phyloP scores from a whole-genome alignment of 1,140 invertebrate species.

The Neuroterus valhalla region DNA sequence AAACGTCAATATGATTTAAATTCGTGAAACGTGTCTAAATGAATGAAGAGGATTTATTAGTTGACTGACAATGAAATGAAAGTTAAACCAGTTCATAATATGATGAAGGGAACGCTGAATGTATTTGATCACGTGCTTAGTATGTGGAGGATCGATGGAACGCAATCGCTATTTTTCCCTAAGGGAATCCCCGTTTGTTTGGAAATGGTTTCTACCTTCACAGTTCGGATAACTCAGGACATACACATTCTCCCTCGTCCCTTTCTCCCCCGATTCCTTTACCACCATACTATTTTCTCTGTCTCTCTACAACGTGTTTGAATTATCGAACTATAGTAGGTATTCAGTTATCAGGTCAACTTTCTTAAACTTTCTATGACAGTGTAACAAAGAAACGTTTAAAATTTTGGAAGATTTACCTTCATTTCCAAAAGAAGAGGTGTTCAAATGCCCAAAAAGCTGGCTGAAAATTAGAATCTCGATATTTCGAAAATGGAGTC shows the following conservation, averaged over 20 bases:
- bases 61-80: neutral
- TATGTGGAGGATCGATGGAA: conserved; percentile 54
- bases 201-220: conserved; percentile 42
- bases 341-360: conserved; percentile 20
- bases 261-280: conserved; percentile 32
- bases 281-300: conserved; percentile 18
- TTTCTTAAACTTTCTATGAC: neutral
- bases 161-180: conserved; percentile 51
- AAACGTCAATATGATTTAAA: neutral
- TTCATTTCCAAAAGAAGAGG: too few species aligned
- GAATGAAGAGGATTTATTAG: neutral
- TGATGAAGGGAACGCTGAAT: conserved; percentile 5
- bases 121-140: conserved; percentile 37
- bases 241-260: conserved; percentile 37
- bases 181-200: conserved; percentile 46
- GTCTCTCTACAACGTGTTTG: neutral
- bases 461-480: too few species aligned
- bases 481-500: too few species aligned
- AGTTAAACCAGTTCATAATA: neutral
- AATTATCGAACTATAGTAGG: neutral
- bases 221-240: conserved; percentile 24
- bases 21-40: neutral
- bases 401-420: neutral
- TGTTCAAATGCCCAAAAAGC: too few species aligned
- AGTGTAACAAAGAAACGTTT: neutral